Conservation (phyloP, 2,888 invertebrate genomes). For the Rhynchonema sp. region DNA sequence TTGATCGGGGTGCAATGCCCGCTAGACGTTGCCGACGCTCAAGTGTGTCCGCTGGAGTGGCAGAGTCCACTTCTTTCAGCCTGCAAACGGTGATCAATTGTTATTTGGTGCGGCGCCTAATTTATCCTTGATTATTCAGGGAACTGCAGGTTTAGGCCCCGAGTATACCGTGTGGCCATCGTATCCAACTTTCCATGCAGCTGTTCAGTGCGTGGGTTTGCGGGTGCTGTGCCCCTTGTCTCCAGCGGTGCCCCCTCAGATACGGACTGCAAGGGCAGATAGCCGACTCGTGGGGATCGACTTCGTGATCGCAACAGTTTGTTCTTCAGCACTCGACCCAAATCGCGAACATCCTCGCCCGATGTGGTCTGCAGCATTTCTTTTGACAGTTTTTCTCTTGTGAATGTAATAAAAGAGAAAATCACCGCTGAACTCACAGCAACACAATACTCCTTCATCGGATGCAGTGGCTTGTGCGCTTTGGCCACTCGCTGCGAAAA, state of each 20-base stretch:
- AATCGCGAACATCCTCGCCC: conserved; percentile 91
- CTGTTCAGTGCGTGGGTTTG: conserved; percentile 36
- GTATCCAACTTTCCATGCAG: conserved; percentile 90
- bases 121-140: too few relatives aligned
- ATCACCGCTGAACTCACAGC: conserved; percentile 26
- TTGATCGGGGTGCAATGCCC: too few relatives aligned
- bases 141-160: too few relatives aligned
- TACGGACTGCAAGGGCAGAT: conserved; percentile 87
- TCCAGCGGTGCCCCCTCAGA: conserved; percentile 22
- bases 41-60: too few relatives aligned
- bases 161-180: conserved; percentile 50
- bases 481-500: conserved; percentile 89
- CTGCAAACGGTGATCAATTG: too few relatives aligned
- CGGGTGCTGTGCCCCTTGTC: conserved; percentile 42
- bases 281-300: conserved; percentile 80
- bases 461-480: conserved; percentile 86
- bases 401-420: not conserved
- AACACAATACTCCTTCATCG: conserved; percentile 93
- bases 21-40: too few relatives aligned
- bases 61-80: too few relatives aligned
- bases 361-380: conserved; percentile 63
- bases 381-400: not conserved
- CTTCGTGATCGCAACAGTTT: conserved; percentile 48
- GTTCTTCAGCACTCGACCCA: conserved; percentile 82
- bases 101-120: too few relatives aligned